A percentile compares a stretch with the other conserved stretches of the same genome.
phyloP scores from a whole-genome alignment of 2,888 invertebrate species.

The Pyrgus malvae region DNA sequence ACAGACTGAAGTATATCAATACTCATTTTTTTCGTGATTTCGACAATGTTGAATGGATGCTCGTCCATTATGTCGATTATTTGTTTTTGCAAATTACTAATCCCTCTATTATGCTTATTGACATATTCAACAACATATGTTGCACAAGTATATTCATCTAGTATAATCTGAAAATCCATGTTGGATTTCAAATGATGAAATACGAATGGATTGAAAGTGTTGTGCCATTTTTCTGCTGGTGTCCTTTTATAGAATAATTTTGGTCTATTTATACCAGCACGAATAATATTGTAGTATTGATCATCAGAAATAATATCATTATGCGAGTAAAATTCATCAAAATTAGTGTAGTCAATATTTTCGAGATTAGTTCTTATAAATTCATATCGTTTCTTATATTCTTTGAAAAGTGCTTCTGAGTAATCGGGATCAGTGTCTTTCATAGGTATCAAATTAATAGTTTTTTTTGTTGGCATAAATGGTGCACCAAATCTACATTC shows the following conservation, averaged over 20 bases:
- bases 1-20: slow-evolving; percentile 4
- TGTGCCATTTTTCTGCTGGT: slow-evolving; percentile 50
- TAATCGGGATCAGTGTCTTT: slow-evolving; percentile 37
- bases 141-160: slow-evolving; percentile 41
- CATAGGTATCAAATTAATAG: slow-evolving; percentile 40
- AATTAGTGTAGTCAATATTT: not conserved
- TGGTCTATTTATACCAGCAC: slow-evolving; percentile 46
- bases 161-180: slow-evolving; percentile 30
- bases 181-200: slow-evolving; percentile 40
- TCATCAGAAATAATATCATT: slow-evolving; percentile 37
- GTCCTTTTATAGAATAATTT: slow-evolving; percentile 44
- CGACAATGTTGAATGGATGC: slow-evolving; percentile 28
- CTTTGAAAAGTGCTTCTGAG: slow-evolving; percentile 35
- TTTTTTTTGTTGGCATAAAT: slow-evolving; percentile 40
- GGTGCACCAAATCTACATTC: slow-evolving; percentile 37
- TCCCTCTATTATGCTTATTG: slow-evolving; percentile 44
- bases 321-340: not conserved
- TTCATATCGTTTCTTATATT: slow-evolving; percentile 26
- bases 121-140: slow-evolving; percentile 50
- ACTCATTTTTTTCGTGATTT: slow-evolving; percentile 28
- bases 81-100: slow-evolving; percentile 43
- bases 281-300: slow-evolving; percentile 32
- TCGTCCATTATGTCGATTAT: slow-evolving; percentile 37
- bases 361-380: not conserved
- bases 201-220: slow-evolving; percentile 54